phyloP scores from a whole-genome alignment of 2,888 invertebrate genomes.

The Tenthredo distinguenda region DNA sequence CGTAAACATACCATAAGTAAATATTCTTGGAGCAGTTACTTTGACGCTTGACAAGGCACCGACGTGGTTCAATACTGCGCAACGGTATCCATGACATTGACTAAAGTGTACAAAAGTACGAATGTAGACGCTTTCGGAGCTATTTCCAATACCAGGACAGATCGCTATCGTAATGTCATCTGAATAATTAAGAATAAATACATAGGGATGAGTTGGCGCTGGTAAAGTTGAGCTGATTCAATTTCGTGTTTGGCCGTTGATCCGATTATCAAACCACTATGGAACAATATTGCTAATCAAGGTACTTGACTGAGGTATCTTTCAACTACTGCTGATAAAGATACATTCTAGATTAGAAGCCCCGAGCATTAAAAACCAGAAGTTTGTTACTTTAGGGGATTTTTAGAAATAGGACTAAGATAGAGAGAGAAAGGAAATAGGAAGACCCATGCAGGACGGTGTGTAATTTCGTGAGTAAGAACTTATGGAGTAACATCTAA shows the following conservation, averaged over 20 bases:
- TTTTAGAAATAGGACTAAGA: background rate
- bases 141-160: conserved; percentile 96
- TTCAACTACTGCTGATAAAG: background rate
- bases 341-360: background rate
- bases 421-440: background rate
- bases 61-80: conserved; percentile 96
- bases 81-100: conserved; percentile 94
- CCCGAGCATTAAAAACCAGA: background rate
- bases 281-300: background rate
- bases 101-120: conserved; percentile 96
- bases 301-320: background rate
- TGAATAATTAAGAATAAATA: conserved; percentile 75
- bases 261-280: background rate
- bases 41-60: conserved; percentile 92
- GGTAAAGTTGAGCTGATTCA: background rate
- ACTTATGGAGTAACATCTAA: background rate
- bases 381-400: background rate
- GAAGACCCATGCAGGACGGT: background rate
- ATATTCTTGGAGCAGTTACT: conserved; percentile 93
- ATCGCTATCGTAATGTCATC: conserved; percentile 94
- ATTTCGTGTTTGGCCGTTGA: background rate
- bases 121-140: conserved; percentile 96
- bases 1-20: conserved; percentile 89
- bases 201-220: conserved; percentile 8
- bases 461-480: background rate